A percentile compares a stretch with the other conserved stretches of the same genome.
Evolutionary conservation across 2,797 vertebrate species (phyloP).

Genomic region (Microctenopoma stevenorrisi): DNA sequence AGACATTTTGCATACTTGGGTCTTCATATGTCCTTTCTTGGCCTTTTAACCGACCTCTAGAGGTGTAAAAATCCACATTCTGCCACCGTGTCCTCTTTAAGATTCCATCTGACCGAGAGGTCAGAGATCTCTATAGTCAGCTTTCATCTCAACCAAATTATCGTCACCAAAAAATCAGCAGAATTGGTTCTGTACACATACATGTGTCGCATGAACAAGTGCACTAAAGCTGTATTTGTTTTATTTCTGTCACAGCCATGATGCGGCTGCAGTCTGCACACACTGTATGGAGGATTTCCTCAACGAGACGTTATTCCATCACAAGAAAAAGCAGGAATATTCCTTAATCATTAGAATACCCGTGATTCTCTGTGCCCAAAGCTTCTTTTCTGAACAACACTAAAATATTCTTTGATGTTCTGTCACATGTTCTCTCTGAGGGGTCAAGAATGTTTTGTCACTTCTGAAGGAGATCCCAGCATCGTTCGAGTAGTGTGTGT

Average conservation of each 20-base stretch:
- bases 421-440: not conserved
- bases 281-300: too few species aligned
- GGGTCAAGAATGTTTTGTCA: not conserved
- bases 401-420: not conserved
- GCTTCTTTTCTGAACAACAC: not conserved
- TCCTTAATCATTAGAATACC: not conserved
- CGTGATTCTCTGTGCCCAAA: not conserved
- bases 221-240: not conserved
- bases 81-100: conserved; percentile 17
- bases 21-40: conserved; percentile 12
- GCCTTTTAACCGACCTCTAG: conserved; percentile 20
- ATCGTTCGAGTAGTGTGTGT: not conserved
- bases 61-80: conserved; percentile 26
- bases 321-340: not conserved
- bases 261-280: too few species aligned
- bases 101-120: conserved; percentile 19
- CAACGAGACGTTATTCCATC: too few species aligned
- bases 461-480: conserved; percentile 1
- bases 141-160: conserved; percentile 27
- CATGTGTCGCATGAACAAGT: conserved; percentile 19
- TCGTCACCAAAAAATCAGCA: conserved; percentile 30
- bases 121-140: conserved; percentile 32
- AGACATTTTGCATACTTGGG: conserved; percentile 25
- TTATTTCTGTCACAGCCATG: too few species aligned
- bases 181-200: conserved; percentile 23